A percentile compares a stretch with the other conserved stretches of the same genome.
These are phyloP conservation scores for Proales similis DNA, from an alignment of 1,140 invertebrate genomes.

Conservation along the genomic window DNA sequence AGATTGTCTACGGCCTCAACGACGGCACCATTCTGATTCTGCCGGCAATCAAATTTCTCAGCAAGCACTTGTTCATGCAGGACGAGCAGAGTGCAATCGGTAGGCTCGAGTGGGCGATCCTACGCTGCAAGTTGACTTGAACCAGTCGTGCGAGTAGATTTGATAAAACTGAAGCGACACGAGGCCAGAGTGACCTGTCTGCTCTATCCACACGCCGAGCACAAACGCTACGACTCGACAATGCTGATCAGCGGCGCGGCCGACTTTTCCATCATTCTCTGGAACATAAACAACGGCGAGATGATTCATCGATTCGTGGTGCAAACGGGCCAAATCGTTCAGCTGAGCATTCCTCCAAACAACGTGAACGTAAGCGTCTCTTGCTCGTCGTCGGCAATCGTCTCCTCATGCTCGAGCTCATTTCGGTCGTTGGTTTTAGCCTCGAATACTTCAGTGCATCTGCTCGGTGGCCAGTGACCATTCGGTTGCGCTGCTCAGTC, in stretches of 20 bases:
- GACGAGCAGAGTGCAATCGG: conserved; percentile 63
- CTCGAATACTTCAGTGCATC: conserved; percentile 83
- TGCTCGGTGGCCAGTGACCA: conserved; percentile 95
- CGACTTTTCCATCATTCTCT: conserved; percentile 93
- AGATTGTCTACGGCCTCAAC: conserved; percentile 83
- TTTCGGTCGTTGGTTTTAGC: conserved; percentile 56
- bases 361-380: conserved; percentile 70
- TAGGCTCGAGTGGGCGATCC: background rate
- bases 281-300: conserved; percentile 85
- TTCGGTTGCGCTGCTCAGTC: conserved; percentile 82
- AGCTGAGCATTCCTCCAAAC: conserved; percentile 80
- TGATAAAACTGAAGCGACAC: conserved; percentile 66
- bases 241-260: conserved; percentile 88
- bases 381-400: background rate
- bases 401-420: background rate
- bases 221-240: conserved; percentile 81
- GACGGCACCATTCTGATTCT: conserved; percentile 95
- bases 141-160: background rate
- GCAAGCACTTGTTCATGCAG: conserved; percentile 76
- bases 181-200: conserved; percentile 86
- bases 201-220: conserved; percentile 83
- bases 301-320: conserved; percentile 89
- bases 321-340: conserved; percentile 75
- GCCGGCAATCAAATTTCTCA: conserved; percentile 83
- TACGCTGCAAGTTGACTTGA: conserved; percentile 61